Percentiles rank a stretch among this genome's conserved stretches.
Conservation (phyloP, 2,888 invertebrate genomes). For the Drosophila peninsularis region DNA sequence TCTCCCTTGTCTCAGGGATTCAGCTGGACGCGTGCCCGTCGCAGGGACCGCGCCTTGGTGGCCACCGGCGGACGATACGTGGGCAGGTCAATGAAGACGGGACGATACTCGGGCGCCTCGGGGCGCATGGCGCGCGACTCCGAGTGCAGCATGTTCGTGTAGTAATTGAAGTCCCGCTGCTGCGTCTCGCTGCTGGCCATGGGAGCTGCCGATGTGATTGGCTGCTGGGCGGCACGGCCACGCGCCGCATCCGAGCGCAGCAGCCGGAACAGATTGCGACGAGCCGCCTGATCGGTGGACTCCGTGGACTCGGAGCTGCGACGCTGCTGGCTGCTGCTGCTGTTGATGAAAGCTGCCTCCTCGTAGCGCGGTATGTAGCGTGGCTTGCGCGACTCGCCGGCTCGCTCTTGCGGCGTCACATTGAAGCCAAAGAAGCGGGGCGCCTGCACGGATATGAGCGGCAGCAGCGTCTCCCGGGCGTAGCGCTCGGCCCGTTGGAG, state of each 20-base stretch:
- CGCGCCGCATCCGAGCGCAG: conserved; percentile 54
- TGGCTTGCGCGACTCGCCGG: conserved; percentile 84
- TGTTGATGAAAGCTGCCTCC: conserved; percentile 65
- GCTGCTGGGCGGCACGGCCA: conserved; percentile 29
- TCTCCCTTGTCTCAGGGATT: conserved; percentile 20
- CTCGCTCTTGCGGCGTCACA: conserved; percentile 59
- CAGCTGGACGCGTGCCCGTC: conserved; percentile 37
- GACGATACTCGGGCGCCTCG: conserved; percentile 77
- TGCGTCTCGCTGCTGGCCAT: conserved; percentile 7
- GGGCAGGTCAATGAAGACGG: conserved; percentile 86
- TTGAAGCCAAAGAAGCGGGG: conserved; percentile 88
- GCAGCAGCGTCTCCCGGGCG: conserved; percentile 91
- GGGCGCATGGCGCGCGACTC: conserved; percentile 80
- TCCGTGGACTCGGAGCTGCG: conserved; percentile 48
- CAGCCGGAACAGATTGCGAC: conserved; percentile 82
- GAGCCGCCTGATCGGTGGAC: conserved; percentile 44
- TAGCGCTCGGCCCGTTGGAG: conserved; percentile 93
- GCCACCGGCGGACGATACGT: conserved; percentile 85
- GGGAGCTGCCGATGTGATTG: not conserved
- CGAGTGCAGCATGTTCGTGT: conserved; percentile 75
- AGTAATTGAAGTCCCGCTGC: conserved; percentile 72
- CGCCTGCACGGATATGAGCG: conserved; percentile 91
- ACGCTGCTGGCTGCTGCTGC: conserved; percentile 28
- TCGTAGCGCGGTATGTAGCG: conserved; percentile 88
- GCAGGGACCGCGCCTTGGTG: conserved; percentile 18